Conservation (phyloP, 1,140 invertebrate species). For the Drosophila obscura region DNA sequence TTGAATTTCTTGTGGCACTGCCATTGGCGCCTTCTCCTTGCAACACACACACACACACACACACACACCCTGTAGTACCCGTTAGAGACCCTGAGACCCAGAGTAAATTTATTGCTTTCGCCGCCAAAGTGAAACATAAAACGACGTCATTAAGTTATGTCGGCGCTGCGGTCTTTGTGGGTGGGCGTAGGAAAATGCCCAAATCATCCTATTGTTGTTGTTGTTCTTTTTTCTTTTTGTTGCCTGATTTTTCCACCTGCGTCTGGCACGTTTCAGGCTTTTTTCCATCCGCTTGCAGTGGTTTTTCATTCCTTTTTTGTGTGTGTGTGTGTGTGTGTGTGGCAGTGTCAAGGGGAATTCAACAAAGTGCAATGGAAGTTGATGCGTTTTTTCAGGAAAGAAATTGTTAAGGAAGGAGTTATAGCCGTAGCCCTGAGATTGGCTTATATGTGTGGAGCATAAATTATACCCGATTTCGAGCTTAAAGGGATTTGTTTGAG, state of each 20-base stretch:
- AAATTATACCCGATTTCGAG: neutral
- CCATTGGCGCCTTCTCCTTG: constrained; percentile 3
- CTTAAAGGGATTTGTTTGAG: too few species aligned
- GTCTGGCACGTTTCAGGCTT: neutral
- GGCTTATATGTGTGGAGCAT: constrained; percentile 1
- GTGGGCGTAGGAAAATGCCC: constrained; percentile 11
- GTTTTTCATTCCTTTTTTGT: constrained; percentile 3
- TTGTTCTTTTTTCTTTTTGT: constrained; percentile 12
- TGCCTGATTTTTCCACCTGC: constrained; percentile 12
- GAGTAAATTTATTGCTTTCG: constrained; percentile 73
- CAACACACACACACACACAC: constrained; percentile 20
- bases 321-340: too few species aligned
- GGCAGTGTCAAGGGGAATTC: constrained; percentile 14
- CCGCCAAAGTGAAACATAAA: constrained; percentile 76
- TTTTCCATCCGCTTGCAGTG: constrained; percentile 1
- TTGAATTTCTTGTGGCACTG: constrained; percentile 51
- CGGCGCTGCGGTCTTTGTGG: constrained; percentile 34
- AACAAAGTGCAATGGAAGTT: constrained; percentile 11
- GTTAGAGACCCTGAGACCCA: constrained; percentile 31
- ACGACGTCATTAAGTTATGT: constrained; percentile 79
- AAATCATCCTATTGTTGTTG: constrained; percentile 23
- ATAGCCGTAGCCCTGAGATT: neutral
- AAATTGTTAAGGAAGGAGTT: neutral
- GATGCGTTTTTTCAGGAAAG: constrained; percentile 11
- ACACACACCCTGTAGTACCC: constrained; percentile 1